Conservation (phyloP, 2,113 vertebrate genomes). For the Hyla sarda region DNA sequence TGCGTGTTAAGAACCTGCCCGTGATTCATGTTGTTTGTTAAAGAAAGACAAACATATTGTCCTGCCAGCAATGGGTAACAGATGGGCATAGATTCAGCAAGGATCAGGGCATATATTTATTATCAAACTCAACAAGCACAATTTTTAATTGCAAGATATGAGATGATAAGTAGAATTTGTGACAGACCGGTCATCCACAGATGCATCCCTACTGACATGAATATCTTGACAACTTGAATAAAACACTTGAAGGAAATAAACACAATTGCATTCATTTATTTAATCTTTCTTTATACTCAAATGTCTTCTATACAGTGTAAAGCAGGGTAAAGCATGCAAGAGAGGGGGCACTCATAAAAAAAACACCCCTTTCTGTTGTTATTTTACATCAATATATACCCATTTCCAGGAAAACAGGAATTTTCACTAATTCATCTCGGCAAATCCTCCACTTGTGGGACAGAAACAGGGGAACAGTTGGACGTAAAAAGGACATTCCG, state of each 20-base stretch:
- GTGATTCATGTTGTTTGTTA: constrained; percentile 1
- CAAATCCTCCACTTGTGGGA: too few species aligned
- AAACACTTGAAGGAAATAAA: neutral
- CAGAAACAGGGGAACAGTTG: too few species aligned
- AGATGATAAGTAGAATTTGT: neutral
- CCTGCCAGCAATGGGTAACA: constrained; percentile 11
- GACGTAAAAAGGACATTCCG: too few species aligned
- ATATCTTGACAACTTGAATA: neutral
- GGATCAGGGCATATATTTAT: constrained; percentile 37
- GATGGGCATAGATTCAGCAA: constrained; percentile 27
- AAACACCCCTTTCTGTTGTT: too few species aligned
- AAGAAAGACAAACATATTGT: constrained; percentile 39
- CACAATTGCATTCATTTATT: too few species aligned
- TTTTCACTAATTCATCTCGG: too few species aligned
- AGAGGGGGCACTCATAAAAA: too few species aligned
- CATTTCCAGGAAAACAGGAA: too few species aligned
- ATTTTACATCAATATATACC: too few species aligned
- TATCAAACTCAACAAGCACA: neutral
- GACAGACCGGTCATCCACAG: neutral
- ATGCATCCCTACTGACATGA: neutral
- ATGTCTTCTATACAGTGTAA: too few species aligned
- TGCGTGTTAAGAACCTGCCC: neutral
- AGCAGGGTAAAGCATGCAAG: too few species aligned
- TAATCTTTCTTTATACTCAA: too few species aligned
- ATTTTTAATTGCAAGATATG: neutral